A percentile compares a stretch with the other conserved stretches of the same genome.
Conservation (phyloP, 2,113 vertebrate species). For the Petaurus breviceps region DNA sequence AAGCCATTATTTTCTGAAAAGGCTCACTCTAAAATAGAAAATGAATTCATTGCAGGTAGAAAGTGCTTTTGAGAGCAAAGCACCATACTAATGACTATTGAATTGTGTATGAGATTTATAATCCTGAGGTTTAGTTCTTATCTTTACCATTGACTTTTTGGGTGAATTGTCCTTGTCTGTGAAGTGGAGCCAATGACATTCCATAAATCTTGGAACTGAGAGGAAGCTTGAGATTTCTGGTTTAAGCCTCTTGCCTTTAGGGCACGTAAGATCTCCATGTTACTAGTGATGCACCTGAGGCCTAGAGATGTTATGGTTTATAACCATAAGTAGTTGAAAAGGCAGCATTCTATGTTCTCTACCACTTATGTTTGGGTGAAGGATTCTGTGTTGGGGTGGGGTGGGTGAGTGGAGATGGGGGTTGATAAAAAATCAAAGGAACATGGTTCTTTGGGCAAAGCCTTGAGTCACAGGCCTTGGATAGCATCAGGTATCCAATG, state of each 20-base stretch:
- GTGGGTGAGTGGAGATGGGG: no score
- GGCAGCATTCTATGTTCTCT: not conserved
- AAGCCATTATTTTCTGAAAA: slow-evolving; percentile 37
- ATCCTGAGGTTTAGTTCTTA: not conserved
- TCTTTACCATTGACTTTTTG: slow-evolving; percentile 33
- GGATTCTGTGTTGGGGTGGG: no score
- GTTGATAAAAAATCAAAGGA: no score
- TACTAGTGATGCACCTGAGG: not conserved
- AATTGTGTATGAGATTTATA: slow-evolving; percentile 30
- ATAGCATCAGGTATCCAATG: no score
- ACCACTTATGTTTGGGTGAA: no score
- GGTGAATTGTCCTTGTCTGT: not conserved
- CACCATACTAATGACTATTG: not conserved
- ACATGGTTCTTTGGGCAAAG: no score
- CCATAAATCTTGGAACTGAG: not conserved
- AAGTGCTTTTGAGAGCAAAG: slow-evolving; percentile 11
- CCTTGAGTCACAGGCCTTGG: no score
- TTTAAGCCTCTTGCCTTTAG: not conserved
- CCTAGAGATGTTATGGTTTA: not conserved
- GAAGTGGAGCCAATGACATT: slow-evolving; percentile 26
- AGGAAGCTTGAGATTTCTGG: not conserved
- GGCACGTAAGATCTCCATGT: not conserved
- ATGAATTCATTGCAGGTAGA: slow-evolving; percentile 41
- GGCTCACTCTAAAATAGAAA: slow-evolving; percentile 40
- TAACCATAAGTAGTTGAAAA: not conserved